Base-by-base conservation (phyloP, 2,797 vertebrate species). In the Telmatherina bonti region DNA sequence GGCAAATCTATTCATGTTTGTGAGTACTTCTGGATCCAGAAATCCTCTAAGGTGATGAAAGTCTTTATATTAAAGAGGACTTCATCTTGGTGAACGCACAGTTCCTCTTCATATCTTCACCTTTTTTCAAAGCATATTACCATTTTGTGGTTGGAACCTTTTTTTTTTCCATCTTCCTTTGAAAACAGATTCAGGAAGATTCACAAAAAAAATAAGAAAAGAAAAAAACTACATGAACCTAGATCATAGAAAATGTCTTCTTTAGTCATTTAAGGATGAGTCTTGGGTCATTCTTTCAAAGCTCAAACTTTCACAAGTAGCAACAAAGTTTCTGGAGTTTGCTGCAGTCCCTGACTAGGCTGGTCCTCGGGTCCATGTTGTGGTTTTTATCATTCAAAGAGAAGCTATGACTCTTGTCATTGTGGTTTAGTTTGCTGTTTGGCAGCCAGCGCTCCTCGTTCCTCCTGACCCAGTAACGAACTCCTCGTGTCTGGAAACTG, bases 401-500 rank as follows among this genome's bases (percentile, higher is more conserved):
- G 31, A 26, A 53, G 74, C 52, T 83, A 57, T 29, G 56, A 74
- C 27, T 71, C 35, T 56, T 80, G 61, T 67, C 70, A 53, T 53
- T 83, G 82, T 69, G 61, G 78, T 55, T 20, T 58, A 11, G 83
- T 66, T 77, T 71, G 43, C 66, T 78, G 83, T 82, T 85, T 87
- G 76, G 45, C 60, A 87, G 59, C 71, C 47, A 60, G 54, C 9
- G 60, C 77, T 89, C 88, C 76, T 55, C 16, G 60, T 74, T 78
- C 87, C 83, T 81, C 83, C 85, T 79, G 88, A 71, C 82, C 85
- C 66, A 87, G 83, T 62, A 87, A 49, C 59, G 24, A 67, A 54
- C 61, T 79, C 61, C 81, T 75, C 8, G 79, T 59, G 12, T 86
- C 87, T 0, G 90, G 93, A 70, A 90, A 85, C 88, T 86, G 93